Conservation (phyloP, 35 echinoderm and acorn worm genomes). For the Chiridota heheva region DNA sequence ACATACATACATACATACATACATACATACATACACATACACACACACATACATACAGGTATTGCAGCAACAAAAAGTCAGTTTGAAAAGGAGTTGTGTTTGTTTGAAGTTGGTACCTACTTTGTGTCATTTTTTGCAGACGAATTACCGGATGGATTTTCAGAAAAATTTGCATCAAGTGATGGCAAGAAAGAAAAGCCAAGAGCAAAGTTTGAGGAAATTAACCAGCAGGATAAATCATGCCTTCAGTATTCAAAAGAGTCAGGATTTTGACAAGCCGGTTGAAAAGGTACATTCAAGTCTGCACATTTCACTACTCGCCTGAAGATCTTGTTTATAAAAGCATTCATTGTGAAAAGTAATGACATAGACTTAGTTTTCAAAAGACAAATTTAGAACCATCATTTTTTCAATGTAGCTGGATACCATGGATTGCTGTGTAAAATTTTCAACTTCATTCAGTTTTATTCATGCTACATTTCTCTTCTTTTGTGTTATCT, state of each 20-base stretch:
- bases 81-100: no score
- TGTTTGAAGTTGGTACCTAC: no score
- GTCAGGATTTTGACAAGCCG: neutral
- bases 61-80: no score
- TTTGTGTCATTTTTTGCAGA: conserved; percentile 12
- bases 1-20: no score
- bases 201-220: conserved; percentile 48
- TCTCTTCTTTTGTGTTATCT: no score
- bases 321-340: neutral
- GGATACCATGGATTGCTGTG: no score
- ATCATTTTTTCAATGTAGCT: no score
- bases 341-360: neutral
- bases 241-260: neutral
- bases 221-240: neutral
- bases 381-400: neutral
- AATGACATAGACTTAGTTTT: neutral
- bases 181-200: conserved; percentile 53
- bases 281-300: neutral
- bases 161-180: conserved; percentile 57
- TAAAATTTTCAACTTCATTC: no score
- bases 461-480: no score
- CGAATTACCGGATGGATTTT: conserved; percentile 66
- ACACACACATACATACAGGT: no score
- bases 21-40: no score
- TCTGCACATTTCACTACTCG: neutral